Evolutionary conservation across 1,140 invertebrate genomes (phyloP), one percentile per base, ranked within the genome.

Genomic region (Phocides pigmalion): DNA sequence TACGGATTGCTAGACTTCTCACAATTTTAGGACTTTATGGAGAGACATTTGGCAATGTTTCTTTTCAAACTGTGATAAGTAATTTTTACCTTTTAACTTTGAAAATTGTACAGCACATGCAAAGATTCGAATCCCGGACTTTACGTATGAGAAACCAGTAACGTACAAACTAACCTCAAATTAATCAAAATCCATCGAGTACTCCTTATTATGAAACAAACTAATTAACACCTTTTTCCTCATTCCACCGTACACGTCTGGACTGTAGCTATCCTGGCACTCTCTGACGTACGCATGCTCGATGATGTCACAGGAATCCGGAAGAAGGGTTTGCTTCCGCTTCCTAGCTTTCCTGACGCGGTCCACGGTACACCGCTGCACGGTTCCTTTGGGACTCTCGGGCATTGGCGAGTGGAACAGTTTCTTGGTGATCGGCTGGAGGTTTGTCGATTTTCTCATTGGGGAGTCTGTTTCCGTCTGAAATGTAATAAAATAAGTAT

Each of bases 401-500:
- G 56, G 16, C n/a, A 76, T 64, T 3, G 84, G 84, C 3, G 85
- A 88, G 62, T 86, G 82, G 59, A 88, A 88, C 2, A 86, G 65
- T 37, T 83, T 85, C 42, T 83, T 87, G 12, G 65, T 81, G n/a
- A 86, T 69, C 20, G 74, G 77, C 35, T 70, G 70, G 0, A 78
- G 20, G 15, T 42, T 79, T 15, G 19, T 64, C 2, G 73, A 69
- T 17, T 81, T 81, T 12, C 79, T 65, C 4, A 83, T 54, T 19
- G 85, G 83, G 0, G 83, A 86, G 12, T 83, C 79, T n/a, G 82
- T 83, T 56, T 86, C 81, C 79, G 84, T 82, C 81, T 85, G 77
- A 0, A 72, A 78, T 44, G 2, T 0, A 12, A 12, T n/a, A 25
- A 32, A 32, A 25, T 47, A 11, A 25, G 20, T 4, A 17, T 16